Conservation (phyloP, 1,140 invertebrate species). For the Proctacanthus coquilletti region DNA sequence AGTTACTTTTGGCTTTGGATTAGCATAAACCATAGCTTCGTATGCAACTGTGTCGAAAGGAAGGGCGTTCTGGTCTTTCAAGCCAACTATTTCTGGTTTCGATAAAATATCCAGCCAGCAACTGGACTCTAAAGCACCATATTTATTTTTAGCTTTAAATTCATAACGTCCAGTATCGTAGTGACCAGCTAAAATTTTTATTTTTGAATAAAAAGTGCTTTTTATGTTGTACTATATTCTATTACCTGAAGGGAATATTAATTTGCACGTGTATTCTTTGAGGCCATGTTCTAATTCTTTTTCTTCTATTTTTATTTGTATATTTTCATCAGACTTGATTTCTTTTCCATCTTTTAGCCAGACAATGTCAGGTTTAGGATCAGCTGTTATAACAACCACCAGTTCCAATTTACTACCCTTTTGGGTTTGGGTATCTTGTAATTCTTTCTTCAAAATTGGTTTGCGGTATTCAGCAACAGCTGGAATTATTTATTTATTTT, state of each 20-base stretch:
- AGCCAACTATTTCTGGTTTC: conserved; percentile 54
- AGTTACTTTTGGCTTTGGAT: conserved; percentile 59
- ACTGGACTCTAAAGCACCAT: conserved; percentile 50
- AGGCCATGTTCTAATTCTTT: conserved; percentile 55
- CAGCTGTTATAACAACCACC: conserved; percentile 59
- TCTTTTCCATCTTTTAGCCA: conserved; percentile 38
- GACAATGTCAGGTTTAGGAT: conserved; percentile 48
- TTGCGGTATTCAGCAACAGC: conserved; percentile 56
- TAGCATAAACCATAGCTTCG: conserved; percentile 52
- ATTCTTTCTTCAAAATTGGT: conserved; percentile 52
- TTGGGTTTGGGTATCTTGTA: conserved; percentile 39
- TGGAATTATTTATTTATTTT: conserved; percentile 15
- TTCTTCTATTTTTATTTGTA: conserved; percentile 34
- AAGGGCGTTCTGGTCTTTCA: conserved; percentile 52
- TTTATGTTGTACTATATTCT: too few relatives aligned
- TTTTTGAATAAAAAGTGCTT: too few relatives aligned
- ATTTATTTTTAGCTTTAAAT: conserved; percentile 61
- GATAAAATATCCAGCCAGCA: conserved; percentile 57
- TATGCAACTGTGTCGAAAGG: conserved; percentile 58
- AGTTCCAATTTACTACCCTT: conserved; percentile 58
- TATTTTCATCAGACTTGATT: conserved; percentile 25
- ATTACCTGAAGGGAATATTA: conserved; percentile 48
- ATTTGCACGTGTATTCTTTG: conserved; percentile 54
- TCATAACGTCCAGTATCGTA: conserved; percentile 68
- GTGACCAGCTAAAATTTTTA: conserved; percentile 42